Conservation (phyloP, 2,113 vertebrate genomes). For the Thunnus thynnus region DNA sequence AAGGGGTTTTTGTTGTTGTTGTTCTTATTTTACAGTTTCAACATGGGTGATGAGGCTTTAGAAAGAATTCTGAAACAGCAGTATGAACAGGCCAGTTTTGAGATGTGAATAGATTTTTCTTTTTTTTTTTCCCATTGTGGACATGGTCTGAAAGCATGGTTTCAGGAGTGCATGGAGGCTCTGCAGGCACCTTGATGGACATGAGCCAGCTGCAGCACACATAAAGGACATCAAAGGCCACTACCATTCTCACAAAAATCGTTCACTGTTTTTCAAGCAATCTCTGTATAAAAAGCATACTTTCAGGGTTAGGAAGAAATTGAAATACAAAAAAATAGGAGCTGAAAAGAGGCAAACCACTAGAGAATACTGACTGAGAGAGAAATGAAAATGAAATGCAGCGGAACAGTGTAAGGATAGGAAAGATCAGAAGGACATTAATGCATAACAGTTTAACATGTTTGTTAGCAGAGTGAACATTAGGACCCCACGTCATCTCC, state of each 20-base stretch:
- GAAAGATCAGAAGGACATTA: neutral
- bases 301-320: neutral
- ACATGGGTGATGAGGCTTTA: neutral
- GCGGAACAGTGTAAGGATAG: neutral
- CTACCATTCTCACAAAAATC: conserved; percentile 3
- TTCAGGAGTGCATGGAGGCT: neutral
- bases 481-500: neutral
- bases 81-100: neutral
- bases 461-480: neutral
- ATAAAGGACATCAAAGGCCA: conserved; percentile 42
- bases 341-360: neutral
- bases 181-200: neutral
- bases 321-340: neutral
- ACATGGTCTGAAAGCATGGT: neutral
- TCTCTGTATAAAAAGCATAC: neutral
- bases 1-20: no score
- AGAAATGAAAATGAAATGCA: neutral
- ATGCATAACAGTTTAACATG: neutral
- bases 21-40: neutral
- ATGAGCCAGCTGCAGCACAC: neutral
- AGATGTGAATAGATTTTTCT: conserved; percentile 6
- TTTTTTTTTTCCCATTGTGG: neutral
- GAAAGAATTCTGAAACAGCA: neutral
- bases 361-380: neutral
- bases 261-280: conserved; percentile 7